These are phyloP conservation scores for Thinocorus orbignyianus DNA, from an alignment of 2,113 vertebrate species.

Conservation along the genomic window DNA sequence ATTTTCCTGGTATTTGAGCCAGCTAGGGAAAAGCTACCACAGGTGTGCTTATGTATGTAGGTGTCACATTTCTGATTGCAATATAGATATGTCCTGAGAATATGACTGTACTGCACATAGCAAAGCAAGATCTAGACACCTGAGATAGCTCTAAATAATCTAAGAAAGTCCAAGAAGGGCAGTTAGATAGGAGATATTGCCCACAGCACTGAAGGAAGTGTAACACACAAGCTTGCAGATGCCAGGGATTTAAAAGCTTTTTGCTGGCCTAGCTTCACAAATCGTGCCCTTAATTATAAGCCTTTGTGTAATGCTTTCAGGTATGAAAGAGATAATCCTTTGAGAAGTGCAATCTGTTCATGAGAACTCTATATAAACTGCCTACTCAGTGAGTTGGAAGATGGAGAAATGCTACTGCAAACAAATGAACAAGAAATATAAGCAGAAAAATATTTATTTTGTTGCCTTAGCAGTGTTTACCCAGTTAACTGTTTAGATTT, in stretches of 20 bases:
- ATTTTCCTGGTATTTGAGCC: not conserved
- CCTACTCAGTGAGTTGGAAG: not conserved
- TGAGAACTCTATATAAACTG: not conserved
- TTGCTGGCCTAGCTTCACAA: not conserved
- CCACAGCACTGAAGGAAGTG: not conserved
- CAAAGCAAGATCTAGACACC: not conserved
- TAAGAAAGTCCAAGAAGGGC: not conserved
- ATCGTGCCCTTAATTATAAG: not conserved
- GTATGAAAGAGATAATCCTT: not conserved
- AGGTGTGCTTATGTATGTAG: not conserved
- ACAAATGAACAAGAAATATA: not conserved
- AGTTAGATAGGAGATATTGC: not conserved
- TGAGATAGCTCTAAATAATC: not conserved
- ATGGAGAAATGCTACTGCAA: not conserved
- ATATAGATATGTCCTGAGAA: not conserved
- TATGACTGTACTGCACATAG: not conserved
- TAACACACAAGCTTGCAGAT: not conserved
- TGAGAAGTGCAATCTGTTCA: not conserved
- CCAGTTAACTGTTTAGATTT: not conserved
- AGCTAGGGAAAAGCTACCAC: not conserved
- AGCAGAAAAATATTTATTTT: not conserved
- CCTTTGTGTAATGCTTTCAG: constrained; percentile 8
- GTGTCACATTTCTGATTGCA: not conserved
- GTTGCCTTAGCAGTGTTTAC: not conserved
- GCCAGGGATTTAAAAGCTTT: not conserved